These are phyloP conservation scores for Drosophila serrata DNA, from an alignment of 1,140 invertebrate genomes.

Conservation along the genomic window DNA sequence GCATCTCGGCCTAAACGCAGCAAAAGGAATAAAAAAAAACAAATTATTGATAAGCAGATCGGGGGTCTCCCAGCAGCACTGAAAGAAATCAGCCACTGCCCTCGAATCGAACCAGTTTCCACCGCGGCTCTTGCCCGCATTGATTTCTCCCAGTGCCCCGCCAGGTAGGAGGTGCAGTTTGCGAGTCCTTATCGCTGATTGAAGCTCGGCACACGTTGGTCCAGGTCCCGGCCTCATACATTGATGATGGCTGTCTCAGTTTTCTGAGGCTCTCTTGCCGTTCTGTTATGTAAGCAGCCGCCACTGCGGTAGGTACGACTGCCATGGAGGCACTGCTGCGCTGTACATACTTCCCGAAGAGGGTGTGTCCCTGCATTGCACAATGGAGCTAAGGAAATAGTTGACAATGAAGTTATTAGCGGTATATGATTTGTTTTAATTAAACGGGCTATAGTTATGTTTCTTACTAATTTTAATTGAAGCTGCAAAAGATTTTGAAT, in stretches of 20 bases:
- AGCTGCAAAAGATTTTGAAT: slow-evolving; percentile 1
- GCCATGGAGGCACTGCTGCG: slow-evolving; percentile 3
- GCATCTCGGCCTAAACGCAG: slow-evolving; percentile 75
- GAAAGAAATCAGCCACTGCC: slow-evolving; percentile 47
- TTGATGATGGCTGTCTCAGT: slow-evolving; percentile 74
- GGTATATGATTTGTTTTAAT: neutral
- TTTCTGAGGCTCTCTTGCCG: slow-evolving; percentile 42
- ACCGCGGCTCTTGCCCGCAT: neutral
- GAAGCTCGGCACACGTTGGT: slow-evolving; percentile 77
- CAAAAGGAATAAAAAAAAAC: slow-evolving; percentile 62
- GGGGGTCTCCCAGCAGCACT: slow-evolving; percentile 52
- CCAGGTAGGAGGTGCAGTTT: slow-evolving; percentile 80
- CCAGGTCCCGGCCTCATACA: slow-evolving; percentile 55
- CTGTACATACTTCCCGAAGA: neutral
- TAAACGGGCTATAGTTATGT: neutral
- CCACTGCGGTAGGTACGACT: slow-evolving; percentile 71
- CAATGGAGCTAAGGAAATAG: slow-evolving; percentile 6
- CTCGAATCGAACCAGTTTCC: slow-evolving; percentile 17
- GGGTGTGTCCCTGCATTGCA: slow-evolving; percentile 23
- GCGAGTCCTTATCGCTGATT: slow-evolving; percentile 74
- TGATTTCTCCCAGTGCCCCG: slow-evolving; percentile 67
- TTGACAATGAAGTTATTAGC: slow-evolving; percentile 38
- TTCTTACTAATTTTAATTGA: neutral
- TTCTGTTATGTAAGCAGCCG: slow-evolving; percentile 68
- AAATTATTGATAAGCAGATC: slow-evolving; percentile 84